phyloP scores from a whole-genome alignment of 2,888 invertebrate genomes.

The Linyphia triangularis region DNA sequence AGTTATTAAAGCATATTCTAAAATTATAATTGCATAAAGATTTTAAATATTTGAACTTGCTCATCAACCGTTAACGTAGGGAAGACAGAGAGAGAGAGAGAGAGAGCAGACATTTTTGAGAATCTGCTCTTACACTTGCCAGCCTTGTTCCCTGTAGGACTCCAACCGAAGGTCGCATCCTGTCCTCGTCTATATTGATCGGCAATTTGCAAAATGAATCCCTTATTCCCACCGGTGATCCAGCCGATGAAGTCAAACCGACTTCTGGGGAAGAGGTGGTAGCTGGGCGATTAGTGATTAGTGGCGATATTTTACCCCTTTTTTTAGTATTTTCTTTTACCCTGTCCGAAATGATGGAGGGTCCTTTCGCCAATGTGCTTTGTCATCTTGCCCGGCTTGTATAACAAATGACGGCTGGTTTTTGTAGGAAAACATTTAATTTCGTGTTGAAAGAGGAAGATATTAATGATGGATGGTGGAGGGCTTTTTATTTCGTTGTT shows the following conservation, averaged over 20 bases:
- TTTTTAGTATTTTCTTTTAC: background rate
- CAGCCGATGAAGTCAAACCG: constrained; percentile 60
- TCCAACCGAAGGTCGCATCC: constrained; percentile 32
- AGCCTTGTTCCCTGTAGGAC: too few species aligned
- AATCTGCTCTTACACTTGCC: too few species aligned
- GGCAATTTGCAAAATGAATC: constrained; percentile 71
- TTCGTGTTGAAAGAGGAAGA: constrained; percentile 20
- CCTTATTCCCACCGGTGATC: constrained; percentile 51
- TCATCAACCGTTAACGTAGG: too few species aligned
- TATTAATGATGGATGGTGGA: constrained; percentile 11
- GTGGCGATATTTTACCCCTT: constrained; percentile 50
- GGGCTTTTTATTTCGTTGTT: background rate
- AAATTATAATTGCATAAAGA: too few species aligned
- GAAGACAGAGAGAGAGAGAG: too few species aligned
- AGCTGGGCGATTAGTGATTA: constrained; percentile 68
- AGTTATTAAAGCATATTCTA: too few species aligned
- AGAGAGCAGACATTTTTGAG: too few species aligned
- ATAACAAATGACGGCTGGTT: background rate
- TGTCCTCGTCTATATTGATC: constrained; percentile 68
- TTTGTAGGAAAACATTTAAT: constrained; percentile 44
- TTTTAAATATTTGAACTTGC: too few species aligned
- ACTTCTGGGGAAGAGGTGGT: constrained; percentile 9
- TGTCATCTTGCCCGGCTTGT: too few species aligned
- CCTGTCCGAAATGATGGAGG: constrained; percentile 48
- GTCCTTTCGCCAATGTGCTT: constrained; percentile 15